Conservation (phyloP, 1,140 invertebrate genomes). For the Drosophila trapezifrons region DNA sequence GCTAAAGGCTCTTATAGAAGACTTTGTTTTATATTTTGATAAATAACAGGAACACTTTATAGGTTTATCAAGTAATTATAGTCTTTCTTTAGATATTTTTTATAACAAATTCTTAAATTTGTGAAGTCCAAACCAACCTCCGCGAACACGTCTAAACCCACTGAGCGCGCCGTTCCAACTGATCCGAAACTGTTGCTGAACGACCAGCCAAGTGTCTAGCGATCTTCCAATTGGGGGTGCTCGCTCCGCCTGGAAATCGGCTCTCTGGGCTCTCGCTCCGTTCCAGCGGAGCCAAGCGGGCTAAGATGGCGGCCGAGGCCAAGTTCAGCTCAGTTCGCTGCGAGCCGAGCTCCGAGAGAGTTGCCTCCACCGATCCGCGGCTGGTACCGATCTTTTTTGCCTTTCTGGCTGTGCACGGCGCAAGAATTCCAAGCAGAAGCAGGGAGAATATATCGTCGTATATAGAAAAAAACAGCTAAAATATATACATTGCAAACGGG, state of each 20-base stretch:
- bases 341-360: constrained; percentile 76
- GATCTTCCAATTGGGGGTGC: constrained; percentile 48
- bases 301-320: constrained; percentile 84
- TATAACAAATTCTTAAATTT: neutral
- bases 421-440: constrained; percentile 33
- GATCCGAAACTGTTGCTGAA: constrained; percentile 58
- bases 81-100: neutral
- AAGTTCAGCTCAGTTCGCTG: constrained; percentile 81
- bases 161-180: constrained; percentile 71
- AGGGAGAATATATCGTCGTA: constrained; percentile 13
- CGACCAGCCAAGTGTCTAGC: constrained; percentile 6
- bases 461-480: constrained; percentile 25
- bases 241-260: constrained; percentile 35
- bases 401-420: constrained; percentile 63
- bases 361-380: constrained; percentile 42
- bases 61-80: too few species aligned
- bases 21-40: neutral
- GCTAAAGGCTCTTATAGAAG: too few species aligned
- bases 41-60: too few species aligned
- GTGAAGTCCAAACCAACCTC: constrained; percentile 20
- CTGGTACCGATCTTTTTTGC: constrained; percentile 24
- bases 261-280: constrained; percentile 21
- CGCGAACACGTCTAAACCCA: constrained; percentile 68
- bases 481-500: constrained; percentile 40
- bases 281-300: constrained; percentile 52